Base-by-base conservation (phyloP, 2,113 vertebrate species). In the Rhinoderma darwinii region DNA sequence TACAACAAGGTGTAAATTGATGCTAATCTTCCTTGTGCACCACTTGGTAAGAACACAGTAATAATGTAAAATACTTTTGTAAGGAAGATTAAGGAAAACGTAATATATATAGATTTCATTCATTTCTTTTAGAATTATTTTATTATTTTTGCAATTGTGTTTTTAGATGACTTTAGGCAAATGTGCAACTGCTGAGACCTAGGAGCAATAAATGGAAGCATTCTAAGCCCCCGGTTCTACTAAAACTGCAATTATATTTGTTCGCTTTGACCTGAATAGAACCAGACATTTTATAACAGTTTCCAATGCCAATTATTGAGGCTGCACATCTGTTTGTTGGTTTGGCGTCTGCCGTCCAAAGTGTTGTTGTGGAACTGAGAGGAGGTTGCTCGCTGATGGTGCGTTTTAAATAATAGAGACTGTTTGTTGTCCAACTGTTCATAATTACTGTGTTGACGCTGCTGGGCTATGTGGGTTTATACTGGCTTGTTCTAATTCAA, bases 401-500 rank as follows among this genome's bases (percentile, higher is more conserved):
- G 79, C 27, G 86, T 61, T 87, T 87, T 87, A 87, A 87, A 87
- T 87, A 87, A 87, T 87, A 87, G 86, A 87, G 78, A 87, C 78
- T 87, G 68, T 87, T 87, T 87, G 86, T 87, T 87, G 70, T 75
- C 86, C 86, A 87, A 87, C 86, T 87, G 86, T 87, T 87, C 86
- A 87, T 87, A 87, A 87, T 87, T 87, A 87, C 79, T 82, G 86
- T 82, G 86, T 87, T 87, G 86, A 87, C 70, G 86, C 86, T 87
- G 86, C 79, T 87, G 86, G 86, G 86, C 86, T 87, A 87, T 87
- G 86, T 87, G 86, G 86, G 86, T 87, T 87, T 87, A 87, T 87
- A 47, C 86, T 87, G 68, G 86, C 86, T 82, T 82, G 75, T 82
- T 81, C 41, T 87, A 87, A 87, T 87, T 87, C 79, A 82, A 82